Base-by-base conservation (phyloP, 2,888 invertebrate genomes). In the Mesorhabditis sp. region DNA sequence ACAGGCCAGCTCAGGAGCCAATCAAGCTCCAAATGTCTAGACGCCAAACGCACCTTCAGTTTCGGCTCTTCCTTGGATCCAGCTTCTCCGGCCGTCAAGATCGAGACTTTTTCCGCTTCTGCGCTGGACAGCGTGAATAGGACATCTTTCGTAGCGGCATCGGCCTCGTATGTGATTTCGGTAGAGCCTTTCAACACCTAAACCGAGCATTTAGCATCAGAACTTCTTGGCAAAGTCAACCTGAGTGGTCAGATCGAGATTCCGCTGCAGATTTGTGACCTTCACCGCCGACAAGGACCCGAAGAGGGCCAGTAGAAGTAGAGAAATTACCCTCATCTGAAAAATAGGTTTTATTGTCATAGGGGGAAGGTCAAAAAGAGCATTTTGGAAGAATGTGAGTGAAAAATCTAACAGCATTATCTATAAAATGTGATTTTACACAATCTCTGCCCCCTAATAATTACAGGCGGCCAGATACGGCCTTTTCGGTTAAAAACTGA, bases 171-270 rank as follows among this genome's bases (percentile, higher is more conserved):
- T 28, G 74, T 70, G 67, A 79, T 74, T 6, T 77, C 72, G 13
- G 80, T 70, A 15, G 74, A 72, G 10, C 74, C 74, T 71, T 84
- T 85, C 15, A 81, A 77, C 42, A 80, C 70, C 77, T 75, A 58
- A 63, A 63, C 50, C 63, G 69, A 64, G 28, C 3, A 43, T 43
- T 7, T 13, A 44, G 41, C 42, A 41, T n/a, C 5, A 44, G 5
- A 44, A 42, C 67, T 68, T 28, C 28, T 28, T 28, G 28, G 28
- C 28, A 28, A 28, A 28, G 28, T 28, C 28, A 65, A 84, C 70
- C 69, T 85, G 85, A 4, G 83, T 74, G 41, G 81, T 68, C 5
- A 85, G 69, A 70, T 85, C 85, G 42, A 85, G 72, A 44, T 72
- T 81, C 43, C 85, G 72, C 45, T 80, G 78, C 44, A 75, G 70